A percentile compares a stretch with the other conserved stretches of the same genome.
Conservation (phyloP, 2,888 invertebrate genomes). For the Palloptera scutellata region DNA sequence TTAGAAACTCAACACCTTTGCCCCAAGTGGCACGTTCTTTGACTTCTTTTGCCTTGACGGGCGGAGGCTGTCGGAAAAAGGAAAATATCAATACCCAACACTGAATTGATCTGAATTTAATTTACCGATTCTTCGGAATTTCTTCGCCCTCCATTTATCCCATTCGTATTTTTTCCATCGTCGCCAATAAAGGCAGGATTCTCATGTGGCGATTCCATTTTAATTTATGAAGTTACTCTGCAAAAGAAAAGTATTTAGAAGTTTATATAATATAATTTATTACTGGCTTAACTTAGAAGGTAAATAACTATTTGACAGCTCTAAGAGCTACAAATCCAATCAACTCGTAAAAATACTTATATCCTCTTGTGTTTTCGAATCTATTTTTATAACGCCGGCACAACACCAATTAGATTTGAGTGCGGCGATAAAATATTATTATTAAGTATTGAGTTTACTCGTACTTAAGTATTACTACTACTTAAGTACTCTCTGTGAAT, state of each 20-base stretch:
- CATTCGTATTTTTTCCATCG: slow-evolving; percentile 46
- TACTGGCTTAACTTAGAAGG: no score
- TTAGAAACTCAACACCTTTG: slow-evolving; percentile 62
- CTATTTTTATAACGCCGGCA: no score
- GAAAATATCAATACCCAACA: not conserved
- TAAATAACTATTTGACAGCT: no score
- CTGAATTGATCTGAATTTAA: not conserved
- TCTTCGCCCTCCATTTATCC: not conserved
- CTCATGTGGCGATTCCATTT: slow-evolving; percentile 46
- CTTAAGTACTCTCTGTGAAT: no score
- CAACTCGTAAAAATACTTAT: no score
- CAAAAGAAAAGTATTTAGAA: slow-evolving; percentile 1
- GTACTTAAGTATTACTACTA: no score
- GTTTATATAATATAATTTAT: slow-evolving; percentile 16
- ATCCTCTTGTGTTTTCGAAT: no score
- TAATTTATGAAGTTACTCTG: slow-evolving; percentile 2
- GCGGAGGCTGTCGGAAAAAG: slow-evolving; percentile 17
- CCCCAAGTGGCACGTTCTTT: slow-evolving; percentile 61
- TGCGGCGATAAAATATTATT: no score
- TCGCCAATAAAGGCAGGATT: slow-evolving; percentile 61
- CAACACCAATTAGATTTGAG: no score
- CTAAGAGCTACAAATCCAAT: no score
- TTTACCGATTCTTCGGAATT: slow-evolving; percentile 26
- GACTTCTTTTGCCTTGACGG: slow-evolving; percentile 19
- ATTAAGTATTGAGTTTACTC: no score